A percentile compares a stretch with the other conserved stretches of the same genome.
phyloP scores from a whole-genome alignment of 2,113 vertebrate species.

The Myrmecobius fasciatus region DNA sequence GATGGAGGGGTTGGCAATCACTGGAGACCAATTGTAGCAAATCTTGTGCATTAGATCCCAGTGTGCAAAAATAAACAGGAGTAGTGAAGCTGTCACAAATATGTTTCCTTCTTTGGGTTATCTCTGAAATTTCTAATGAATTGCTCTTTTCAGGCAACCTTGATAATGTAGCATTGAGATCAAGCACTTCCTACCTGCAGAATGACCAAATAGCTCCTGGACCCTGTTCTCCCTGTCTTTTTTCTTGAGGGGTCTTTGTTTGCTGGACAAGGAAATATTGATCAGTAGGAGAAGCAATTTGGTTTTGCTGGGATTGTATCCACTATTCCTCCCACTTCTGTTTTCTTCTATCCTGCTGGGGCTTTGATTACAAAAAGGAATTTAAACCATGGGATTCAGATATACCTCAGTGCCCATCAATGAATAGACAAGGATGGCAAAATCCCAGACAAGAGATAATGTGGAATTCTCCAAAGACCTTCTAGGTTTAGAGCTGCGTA shows the following conservation, averaged over 20 bases:
- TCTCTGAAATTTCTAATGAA: constrained; percentile 47
- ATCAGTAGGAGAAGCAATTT: not conserved
- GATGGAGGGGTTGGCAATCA: not conserved
- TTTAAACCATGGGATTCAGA: not conserved
- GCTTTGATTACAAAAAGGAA: not conserved
- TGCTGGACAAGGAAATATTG: not conserved
- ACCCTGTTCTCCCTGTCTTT: not conserved
- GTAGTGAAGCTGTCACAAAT: not conserved
- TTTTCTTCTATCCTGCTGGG: not conserved
- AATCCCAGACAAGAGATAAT: not conserved
- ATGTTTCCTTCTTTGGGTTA: not conserved
- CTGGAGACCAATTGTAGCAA: constrained; percentile 50
- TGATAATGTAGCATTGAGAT: not conserved
- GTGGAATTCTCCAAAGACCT: not conserved
- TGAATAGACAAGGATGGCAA: not conserved
- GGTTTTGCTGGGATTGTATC: not conserved
- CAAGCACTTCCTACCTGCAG: not conserved
- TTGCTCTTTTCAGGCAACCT: constrained; percentile 15
- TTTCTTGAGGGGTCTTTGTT: fast-evolving
- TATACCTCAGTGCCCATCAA: not conserved
- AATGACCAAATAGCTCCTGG: constrained; percentile 14
- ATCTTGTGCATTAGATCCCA: not conserved
- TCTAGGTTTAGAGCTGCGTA: not conserved
- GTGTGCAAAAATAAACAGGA: constrained; percentile 26
- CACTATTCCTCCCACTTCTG: not conserved